Conservation (phyloP, 2,113 vertebrate genomes). For the Beaufortia kweichowensis region DNA sequence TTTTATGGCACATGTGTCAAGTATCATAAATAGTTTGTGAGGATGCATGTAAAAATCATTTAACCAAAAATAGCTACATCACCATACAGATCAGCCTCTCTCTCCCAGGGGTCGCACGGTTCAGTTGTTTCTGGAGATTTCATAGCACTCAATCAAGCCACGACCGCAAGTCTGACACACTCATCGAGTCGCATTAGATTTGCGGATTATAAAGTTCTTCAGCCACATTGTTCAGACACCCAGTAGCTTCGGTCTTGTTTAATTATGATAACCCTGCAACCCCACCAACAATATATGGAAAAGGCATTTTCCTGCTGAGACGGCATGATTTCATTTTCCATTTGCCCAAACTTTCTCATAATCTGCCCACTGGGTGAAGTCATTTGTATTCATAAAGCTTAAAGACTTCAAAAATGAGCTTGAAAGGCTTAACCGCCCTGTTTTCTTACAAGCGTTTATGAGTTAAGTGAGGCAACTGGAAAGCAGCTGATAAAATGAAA, state of each 20-base stretch:
- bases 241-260: slow-evolving; percentile 19
- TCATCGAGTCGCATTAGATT: slow-evolving; percentile 21
- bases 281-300: slow-evolving; percentile 44
- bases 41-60: neutral
- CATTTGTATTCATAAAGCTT: slow-evolving; percentile 59
- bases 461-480: slow-evolving; percentile 49
- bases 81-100: neutral
- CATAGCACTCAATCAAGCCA: neutral
- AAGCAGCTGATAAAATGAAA: slow-evolving; percentile 56
- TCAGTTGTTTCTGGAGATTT: slow-evolving; percentile 6
- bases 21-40: neutral
- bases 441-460: slow-evolving; percentile 33
- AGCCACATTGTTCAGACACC: slow-evolving; percentile 6
- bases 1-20: too few species aligned
- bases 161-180: slow-evolving; percentile 8
- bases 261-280: slow-evolving; percentile 35
- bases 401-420: slow-evolving; percentile 43
- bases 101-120: neutral
- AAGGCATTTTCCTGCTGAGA: slow-evolving; percentile 53
- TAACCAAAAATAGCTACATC: neutral
- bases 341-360: slow-evolving; percentile 52
- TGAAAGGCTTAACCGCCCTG: neutral
- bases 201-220: slow-evolving; percentile 14
- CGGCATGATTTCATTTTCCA: slow-evolving; percentile 61
- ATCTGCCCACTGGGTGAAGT: slow-evolving; percentile 59